Evolutionary conservation across 64 coral and sea anemone species (phyloP), one percentile per base, ranked within the genome.

Genomic region (Anthopleura sola): DNA sequence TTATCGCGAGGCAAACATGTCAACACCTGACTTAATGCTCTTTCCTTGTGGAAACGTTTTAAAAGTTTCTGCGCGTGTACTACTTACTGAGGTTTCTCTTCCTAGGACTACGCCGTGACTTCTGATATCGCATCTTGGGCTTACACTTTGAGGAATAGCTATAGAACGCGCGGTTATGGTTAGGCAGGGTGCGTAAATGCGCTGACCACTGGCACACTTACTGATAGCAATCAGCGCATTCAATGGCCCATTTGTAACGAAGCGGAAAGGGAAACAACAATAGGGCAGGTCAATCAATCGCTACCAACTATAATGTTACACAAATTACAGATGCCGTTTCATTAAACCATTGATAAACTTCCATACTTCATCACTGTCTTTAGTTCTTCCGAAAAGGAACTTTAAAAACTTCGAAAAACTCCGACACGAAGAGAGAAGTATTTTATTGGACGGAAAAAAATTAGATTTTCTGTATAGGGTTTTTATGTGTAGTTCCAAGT

Each of bases 241-340:
- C 49, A 53, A 46, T 53, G 39, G 32, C 7, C 37, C 39, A 81
- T 81, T 81, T 81, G 78, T 81, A 81, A 7, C 11, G 39, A 46
- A 81, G 78, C 78, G 78, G 78, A 81, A 81, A 81, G 39, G 78
- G 18, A 14, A 46, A 24, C 24, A 53, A 81, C 78, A 81, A 81
- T 81, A 81, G 37, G 78, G 15, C 39, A 44, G 36, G 77, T 79
- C 77, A 81, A 53, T 53, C 78, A 81, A 46, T 81, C 49, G 49
- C 40, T 46, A 53, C 38, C 78, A 46, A 53, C 49, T 81, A 81
- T 48, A 81, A 81, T 49, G 28, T 81, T 81, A 81, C 49, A 48
- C 15, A 40, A 49, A 81, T 23, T 46, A 81, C 49, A 48, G 38
- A n/a, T 16, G 76, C 34, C 44, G 48, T 53, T 46, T 48, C n/a